phyloP scores from a whole-genome alignment of 2,797 vertebrate genomes.

The Trachurus trachurus region DNA sequence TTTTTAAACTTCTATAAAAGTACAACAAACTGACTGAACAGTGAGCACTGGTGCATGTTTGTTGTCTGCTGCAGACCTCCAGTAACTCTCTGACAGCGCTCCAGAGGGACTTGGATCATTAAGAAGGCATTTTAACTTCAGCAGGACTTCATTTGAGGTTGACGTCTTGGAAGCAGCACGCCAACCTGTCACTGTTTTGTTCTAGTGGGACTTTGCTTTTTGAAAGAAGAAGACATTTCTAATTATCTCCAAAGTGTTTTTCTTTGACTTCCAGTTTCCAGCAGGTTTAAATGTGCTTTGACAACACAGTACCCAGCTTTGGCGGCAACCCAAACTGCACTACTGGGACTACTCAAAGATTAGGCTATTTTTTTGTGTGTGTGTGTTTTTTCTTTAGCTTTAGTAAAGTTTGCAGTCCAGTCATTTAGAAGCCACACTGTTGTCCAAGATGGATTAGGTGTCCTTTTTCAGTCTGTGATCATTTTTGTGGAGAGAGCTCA shows the following conservation, averaged over 20 bases:
- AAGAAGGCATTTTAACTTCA: not conserved
- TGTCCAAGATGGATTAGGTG: conserved; percentile 36
- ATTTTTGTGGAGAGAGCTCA: conserved; percentile 12
- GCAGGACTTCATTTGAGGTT: not conserved
- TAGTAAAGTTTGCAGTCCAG: conserved; percentile 8
- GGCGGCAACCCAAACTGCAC: conserved; percentile 17
- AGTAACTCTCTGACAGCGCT: conserved; percentile 4
- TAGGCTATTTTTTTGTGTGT: conserved; percentile 7
- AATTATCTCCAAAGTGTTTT: not conserved
- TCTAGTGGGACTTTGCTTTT: not conserved
- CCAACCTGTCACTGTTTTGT: not conserved
- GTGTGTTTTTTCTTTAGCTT: conserved; percentile 8
- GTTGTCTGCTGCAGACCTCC: conserved; percentile 19
- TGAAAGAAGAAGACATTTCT: conserved; percentile 9
- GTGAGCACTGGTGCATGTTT: conserved; percentile 8
- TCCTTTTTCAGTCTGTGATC: conserved; percentile 37
- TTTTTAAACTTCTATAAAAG: conserved; percentile 7
- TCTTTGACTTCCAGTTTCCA: not conserved
- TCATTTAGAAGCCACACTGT: conserved; percentile 6
- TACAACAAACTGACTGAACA: not conserved
- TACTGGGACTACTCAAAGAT: conserved; percentile 19
- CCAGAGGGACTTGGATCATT: not conserved
- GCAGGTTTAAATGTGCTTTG: conserved; percentile 22
- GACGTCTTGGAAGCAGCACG: not conserved
- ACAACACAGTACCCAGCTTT: conserved; percentile 2